Conservation (phyloP, 1,140 invertebrate species). For the Odontomachus brunneus region DNA sequence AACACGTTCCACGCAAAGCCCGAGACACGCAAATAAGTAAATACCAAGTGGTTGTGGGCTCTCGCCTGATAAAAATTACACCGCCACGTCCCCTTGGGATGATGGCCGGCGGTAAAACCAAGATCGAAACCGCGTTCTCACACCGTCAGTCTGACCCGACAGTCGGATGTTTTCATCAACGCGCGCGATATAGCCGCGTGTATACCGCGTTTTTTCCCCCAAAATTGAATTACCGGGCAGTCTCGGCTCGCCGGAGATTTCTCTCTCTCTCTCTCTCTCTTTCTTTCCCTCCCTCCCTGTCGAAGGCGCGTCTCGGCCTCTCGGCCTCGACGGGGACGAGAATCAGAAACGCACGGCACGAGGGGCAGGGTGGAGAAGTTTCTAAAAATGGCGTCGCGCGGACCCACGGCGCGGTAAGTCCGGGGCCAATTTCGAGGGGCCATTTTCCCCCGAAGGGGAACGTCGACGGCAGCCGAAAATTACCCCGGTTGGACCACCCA, state of each 20-base stretch:
- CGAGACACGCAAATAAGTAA: constrained; percentile 7
- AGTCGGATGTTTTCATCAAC: constrained; percentile 68
- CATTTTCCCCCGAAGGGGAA: constrained; percentile 76
- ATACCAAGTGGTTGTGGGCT: neutral
- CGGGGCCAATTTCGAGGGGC: constrained; percentile 74
- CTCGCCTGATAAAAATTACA: constrained; percentile 10
- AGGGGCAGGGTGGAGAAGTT: constrained; percentile 28
- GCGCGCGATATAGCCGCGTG: constrained; percentile 67
- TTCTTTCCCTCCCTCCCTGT: neutral
- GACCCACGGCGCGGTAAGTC: constrained; percentile 55
- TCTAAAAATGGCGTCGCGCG: constrained; percentile 54
- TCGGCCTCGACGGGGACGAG: neutral
- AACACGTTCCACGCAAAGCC: neutral
- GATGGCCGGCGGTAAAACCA: constrained; percentile 17
- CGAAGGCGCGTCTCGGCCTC: neutral
- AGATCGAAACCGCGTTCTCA: constrained; percentile 47
- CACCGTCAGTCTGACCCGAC: constrained; percentile 21
- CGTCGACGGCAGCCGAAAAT: constrained; percentile 80
- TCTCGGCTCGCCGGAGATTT: neutral
- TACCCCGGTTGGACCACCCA: constrained; percentile 83
- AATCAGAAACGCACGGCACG: constrained; percentile 10
- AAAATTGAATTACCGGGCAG: constrained; percentile 68
- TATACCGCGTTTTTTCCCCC: constrained; percentile 46
- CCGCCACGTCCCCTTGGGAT: neutral
- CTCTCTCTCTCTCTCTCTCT: too few species aligned